These are phyloP conservation scores for Acrocephalus arundinaceus DNA, from an alignment of 2,113 vertebrate species.

Conservation along the genomic window DNA sequence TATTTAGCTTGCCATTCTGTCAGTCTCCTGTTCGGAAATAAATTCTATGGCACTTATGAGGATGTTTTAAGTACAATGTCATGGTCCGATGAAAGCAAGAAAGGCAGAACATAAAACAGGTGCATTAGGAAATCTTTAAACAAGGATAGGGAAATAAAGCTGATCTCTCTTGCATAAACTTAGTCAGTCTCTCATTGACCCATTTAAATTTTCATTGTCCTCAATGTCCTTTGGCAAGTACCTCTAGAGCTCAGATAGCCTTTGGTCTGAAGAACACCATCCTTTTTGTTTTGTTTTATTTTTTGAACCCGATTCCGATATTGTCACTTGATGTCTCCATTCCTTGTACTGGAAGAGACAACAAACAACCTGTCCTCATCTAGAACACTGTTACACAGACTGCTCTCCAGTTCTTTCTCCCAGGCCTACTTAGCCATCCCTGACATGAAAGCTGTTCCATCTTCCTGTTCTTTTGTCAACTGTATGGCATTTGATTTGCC, in stretches of 20 bases:
- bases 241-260: background rate
- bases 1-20: background rate
- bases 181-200: background rate
- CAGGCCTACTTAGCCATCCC: background rate
- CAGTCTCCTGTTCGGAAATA: background rate
- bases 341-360: background rate
- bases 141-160: conserved; percentile 31
- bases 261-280: background rate
- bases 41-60: background rate
- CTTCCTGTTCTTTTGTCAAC: background rate
- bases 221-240: conserved; percentile 5
- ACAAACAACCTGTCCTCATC: background rate
- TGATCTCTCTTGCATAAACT: conserved; percentile 14
- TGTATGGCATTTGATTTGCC: background rate
- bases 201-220: background rate
- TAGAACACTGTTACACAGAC: background rate
- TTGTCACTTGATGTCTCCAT: background rate
- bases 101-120: background rate
- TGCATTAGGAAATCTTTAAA: conserved; percentile 35
- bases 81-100: background rate
- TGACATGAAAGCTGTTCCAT: background rate
- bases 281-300: background rate
- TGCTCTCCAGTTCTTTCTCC: background rate
- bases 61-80: background rate
- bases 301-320: background rate